Conservation (phyloP, 2,888 invertebrate species). For the Portevinia maculata region DNA sequence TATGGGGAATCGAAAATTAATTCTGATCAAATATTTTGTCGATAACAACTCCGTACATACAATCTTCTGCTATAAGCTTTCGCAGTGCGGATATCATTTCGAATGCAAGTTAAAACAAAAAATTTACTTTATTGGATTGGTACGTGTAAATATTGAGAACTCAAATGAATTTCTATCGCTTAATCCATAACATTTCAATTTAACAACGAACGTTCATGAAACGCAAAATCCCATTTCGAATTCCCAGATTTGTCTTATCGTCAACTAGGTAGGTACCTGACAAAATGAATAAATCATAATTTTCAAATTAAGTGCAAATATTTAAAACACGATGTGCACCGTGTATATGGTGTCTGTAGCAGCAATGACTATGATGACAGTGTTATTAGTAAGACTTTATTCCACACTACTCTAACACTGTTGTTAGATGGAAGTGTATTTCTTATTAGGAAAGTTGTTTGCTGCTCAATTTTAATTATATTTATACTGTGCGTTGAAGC, state of each 20-base stretch:
- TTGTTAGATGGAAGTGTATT: not conserved
- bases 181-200: conserved; percentile 35
- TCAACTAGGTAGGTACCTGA: conserved; percentile 38
- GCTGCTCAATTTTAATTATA: conserved; percentile 39
- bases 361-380: not conserved
- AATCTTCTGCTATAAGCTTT: not conserved
- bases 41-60: not conserved
- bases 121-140: not conserved
- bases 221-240: conserved; percentile 10
- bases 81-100: not conserved
- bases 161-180: conserved; percentile 5
- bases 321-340: conserved; percentile 15
- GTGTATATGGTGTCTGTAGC: conserved; percentile 6
- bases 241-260: conserved; percentile 44
- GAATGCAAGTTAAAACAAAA: not conserved
- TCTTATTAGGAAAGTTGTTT: conserved; percentile 37
- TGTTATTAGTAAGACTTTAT: conserved; percentile 20
- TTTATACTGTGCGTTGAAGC: not conserved
- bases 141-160: conserved; percentile 36
- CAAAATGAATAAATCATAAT: conserved; percentile 28
- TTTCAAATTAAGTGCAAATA: conserved; percentile 7
- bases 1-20: too few species aligned
- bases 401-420: conserved; percentile 3
- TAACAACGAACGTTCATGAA: conserved; percentile 20
- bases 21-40: too few species aligned